Conservation (phyloP, 2,797 vertebrate species). For the Spinibarbus caldwelli region DNA sequence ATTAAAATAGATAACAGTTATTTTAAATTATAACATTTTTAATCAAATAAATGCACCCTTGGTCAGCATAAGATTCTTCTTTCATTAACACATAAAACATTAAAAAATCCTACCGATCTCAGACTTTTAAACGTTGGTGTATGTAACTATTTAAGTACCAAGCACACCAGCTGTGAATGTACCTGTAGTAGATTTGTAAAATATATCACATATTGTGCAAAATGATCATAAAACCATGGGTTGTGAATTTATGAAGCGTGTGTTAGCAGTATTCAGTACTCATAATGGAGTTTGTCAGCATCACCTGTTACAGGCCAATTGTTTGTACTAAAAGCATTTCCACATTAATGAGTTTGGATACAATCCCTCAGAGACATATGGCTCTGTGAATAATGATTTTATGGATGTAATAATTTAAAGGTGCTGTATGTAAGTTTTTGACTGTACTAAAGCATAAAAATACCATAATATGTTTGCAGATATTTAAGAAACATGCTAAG, state of each 20-base stretch:
- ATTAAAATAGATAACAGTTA: neutral
- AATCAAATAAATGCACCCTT: neutral
- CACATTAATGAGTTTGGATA: conserved; percentile 3
- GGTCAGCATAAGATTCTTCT: neutral
- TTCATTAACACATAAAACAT: neutral
- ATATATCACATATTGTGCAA: neutral
- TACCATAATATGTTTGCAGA: too few relatives aligned
- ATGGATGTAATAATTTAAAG: neutral
- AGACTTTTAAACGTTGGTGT: neutral
- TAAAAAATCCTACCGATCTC: neutral
- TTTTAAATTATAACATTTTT: neutral
- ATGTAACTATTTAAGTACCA: neutral
- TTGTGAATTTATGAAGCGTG: neutral
- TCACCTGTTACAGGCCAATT: conserved; percentile 4
- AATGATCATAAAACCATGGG: neutral
- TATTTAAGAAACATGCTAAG: too few relatives aligned
- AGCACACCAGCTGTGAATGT: neutral
- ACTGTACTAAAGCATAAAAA: too few relatives aligned
- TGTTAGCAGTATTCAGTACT: neutral
- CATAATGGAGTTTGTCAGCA: conserved; percentile 15
- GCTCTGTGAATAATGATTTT: neutral
- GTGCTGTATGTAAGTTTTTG: too few relatives aligned
- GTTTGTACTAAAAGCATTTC: neutral
- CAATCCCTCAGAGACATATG: neutral
- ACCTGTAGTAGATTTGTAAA: neutral